Evolutionary conservation across 2,888 invertebrate genomes (phyloP).

Genomic region (Spatulosminthurus flaviceps): DNA sequence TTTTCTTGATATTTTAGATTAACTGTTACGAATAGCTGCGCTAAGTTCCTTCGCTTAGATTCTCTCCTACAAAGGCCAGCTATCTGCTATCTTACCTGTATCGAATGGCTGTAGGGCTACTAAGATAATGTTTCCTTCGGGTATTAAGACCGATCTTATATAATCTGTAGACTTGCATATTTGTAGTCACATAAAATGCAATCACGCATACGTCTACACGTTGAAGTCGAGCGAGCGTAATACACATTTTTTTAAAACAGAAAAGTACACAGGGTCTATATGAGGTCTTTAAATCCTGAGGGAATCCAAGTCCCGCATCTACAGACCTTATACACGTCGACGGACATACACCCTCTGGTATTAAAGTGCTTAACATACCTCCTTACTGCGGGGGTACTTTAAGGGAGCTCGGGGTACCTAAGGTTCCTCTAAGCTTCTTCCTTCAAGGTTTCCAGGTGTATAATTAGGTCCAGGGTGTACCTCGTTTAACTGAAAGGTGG

Average conservation of each 20-base stretch:
- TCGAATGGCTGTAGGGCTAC: too few species aligned
- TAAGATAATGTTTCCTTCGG: too few species aligned
- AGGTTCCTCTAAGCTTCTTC: neutral
- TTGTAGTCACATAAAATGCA: neutral
- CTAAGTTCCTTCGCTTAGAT: neutral
- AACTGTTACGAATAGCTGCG: neutral
- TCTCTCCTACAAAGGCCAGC: neutral
- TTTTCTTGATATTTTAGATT: slow-evolving; percentile 4
- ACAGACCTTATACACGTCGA: neutral
- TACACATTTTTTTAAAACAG: neutral
- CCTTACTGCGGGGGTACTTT: neutral
- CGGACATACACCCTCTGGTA: neutral
- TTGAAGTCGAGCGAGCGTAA: neutral
- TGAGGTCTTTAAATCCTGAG: slow-evolving; percentile 7
- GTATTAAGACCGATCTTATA: too few species aligned
- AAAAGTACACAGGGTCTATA: neutral
- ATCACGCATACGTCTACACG: neutral
- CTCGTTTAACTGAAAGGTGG: slow-evolving; percentile 2
- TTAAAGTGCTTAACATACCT: neutral
- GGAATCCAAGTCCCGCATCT: neutral
- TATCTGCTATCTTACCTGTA: neutral
- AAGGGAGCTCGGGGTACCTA: neutral
- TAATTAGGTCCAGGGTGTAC: neutral
- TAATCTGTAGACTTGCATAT: too few species aligned
- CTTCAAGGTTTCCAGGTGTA: neutral